Percentiles rank a stretch among this genome's conserved stretches.
phyloP scores from a whole-genome alignment of 2,888 invertebrate genomes.

The Amphipoea lucens region DNA sequence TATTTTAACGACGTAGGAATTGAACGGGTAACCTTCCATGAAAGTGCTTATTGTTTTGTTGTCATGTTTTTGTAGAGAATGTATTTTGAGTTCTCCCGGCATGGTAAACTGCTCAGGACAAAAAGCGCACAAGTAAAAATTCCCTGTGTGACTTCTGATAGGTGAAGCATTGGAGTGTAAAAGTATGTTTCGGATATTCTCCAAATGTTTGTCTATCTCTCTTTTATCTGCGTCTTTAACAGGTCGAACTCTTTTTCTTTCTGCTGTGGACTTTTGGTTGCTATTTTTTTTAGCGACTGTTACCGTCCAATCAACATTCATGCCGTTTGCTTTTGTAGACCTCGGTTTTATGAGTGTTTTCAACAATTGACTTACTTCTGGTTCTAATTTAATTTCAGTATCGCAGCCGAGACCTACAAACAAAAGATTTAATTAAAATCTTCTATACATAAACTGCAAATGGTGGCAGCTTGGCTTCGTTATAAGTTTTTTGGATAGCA shows the following conservation, averaged over 20 bases:
- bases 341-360: slow-evolving; percentile 34
- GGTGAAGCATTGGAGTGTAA: slow-evolving; percentile 79
- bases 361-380: slow-evolving; percentile 50
- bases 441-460: slow-evolving; percentile 2
- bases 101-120: slow-evolving; percentile 70
- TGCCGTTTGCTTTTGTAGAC: slow-evolving; percentile 24
- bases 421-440: slow-evolving; percentile 49
- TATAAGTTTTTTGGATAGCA: background rate
- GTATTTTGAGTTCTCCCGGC: slow-evolving; percentile 75
- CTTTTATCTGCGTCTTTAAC: background rate
- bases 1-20: slow-evolving; percentile 56
- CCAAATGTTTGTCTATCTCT: slow-evolving; percentile 56
- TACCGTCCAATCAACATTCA: slow-evolving; percentile 50
- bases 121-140: slow-evolving; percentile 77
- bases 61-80: slow-evolving; percentile 71
- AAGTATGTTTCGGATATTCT: slow-evolving; percentile 75
- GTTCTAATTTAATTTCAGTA: slow-evolving; percentile 56
- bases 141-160: slow-evolving; percentile 71
- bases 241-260: background rate
- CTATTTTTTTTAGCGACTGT: slow-evolving; percentile 41
- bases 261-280: slow-evolving; percentile 1
- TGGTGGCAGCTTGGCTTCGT: background rate
- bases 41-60: slow-evolving; percentile 65
- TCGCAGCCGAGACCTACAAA: slow-evolving; percentile 72
- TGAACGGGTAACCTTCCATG: slow-evolving; percentile 68